Evolutionary conservation across 2,113 vertebrate species (phyloP).

Genomic region (Ibidorhyncha struthersii): DNA sequence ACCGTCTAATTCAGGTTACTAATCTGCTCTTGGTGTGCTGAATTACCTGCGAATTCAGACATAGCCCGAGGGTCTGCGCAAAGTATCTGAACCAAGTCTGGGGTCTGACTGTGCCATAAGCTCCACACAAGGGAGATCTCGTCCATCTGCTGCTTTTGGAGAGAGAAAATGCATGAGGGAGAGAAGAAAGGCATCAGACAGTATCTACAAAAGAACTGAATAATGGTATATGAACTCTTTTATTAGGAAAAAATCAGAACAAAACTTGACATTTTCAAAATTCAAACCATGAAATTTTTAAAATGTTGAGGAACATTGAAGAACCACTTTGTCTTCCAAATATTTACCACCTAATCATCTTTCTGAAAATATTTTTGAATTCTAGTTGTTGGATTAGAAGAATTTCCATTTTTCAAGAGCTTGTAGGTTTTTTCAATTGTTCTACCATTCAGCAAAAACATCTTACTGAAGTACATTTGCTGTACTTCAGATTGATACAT

Average conservation of each 20-base stretch:
- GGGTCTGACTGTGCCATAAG: not conserved
- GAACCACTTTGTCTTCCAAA: not conserved
- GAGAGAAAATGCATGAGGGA: not conserved
- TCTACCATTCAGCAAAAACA: not conserved
- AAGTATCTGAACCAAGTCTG: accelerated
- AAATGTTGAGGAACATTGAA: not conserved
- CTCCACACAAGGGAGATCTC: not conserved
- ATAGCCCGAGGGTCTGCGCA: accelerated
- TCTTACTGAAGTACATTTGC: not conserved
- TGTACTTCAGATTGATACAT: not conserved
- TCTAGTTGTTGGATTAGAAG: not conserved
- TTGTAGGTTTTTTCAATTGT: not conserved
- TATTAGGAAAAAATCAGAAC: not conserved
- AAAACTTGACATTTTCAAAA: not conserved
- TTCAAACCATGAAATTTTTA: not conserved
- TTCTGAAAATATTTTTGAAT: not conserved
- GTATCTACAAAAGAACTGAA: not conserved
- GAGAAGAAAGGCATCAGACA: not conserved
- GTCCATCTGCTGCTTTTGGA: not conserved
- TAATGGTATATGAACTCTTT: not conserved
- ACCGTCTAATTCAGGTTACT: not conserved
- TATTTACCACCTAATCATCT: not conserved
- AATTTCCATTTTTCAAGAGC: not conserved
- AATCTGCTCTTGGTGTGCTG: not conserved
- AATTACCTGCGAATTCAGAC: not conserved